A percentile compares a stretch with the other conserved stretches of the same genome.
phyloP scores from a whole-genome alignment of 2,113 vertebrate genomes.

The Nothobranchius furzeri region DNA sequence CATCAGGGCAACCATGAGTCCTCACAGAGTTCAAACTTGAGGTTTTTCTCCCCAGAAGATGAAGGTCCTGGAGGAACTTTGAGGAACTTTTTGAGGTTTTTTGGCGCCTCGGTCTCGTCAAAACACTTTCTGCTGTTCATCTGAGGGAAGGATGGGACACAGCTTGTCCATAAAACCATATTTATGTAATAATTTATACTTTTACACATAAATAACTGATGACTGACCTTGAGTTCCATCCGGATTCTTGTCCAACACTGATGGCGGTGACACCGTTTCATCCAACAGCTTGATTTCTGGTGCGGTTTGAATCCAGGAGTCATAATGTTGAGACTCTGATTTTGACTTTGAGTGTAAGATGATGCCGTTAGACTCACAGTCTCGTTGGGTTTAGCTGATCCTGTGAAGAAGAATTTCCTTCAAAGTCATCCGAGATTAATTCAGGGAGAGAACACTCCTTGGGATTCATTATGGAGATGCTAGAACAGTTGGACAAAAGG shows the following conservation, averaged over 20 bases:
- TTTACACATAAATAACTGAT: no score
- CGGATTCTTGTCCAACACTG: background rate
- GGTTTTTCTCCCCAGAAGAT: conserved; percentile 5
- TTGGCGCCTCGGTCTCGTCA: background rate
- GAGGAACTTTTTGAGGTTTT: background rate
- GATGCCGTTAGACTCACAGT: conserved; percentile 16
- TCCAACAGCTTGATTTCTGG: no score
- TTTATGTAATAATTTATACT: no score
- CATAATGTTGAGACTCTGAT: background rate
- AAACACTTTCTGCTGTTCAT: background rate
- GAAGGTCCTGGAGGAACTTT: background rate
- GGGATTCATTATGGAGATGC: conserved; percentile 11
- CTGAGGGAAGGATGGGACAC: background rate
- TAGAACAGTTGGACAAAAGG: background rate
- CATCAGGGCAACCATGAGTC: conserved; percentile 67
- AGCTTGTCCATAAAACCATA: no score
- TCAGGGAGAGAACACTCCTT: background rate
- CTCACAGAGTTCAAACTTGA: conserved; percentile 49
- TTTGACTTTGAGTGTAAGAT: no score
- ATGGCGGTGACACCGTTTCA: fast-evolving
- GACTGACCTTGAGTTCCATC: conserved; percentile 24
- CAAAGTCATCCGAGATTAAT: no score
- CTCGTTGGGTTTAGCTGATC: no score
- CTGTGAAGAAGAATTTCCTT: no score
- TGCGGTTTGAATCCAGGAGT: background rate